Evolutionary conservation across 2,888 invertebrate species (phyloP), one percentile per base, ranked within the genome.

Genomic region (Monochamus alternatus): DNA sequence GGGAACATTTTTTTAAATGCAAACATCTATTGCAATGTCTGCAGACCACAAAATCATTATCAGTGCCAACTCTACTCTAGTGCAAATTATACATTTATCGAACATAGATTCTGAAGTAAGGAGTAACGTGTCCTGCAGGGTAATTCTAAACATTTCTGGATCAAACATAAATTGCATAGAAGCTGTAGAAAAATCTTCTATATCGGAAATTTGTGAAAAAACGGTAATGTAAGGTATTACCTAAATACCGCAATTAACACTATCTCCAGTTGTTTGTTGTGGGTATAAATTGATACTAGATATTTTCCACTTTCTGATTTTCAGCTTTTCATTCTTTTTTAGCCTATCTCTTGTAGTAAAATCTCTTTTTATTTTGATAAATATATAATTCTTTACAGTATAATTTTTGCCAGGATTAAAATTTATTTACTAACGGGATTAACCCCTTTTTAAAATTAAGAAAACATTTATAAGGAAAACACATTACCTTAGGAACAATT

Each of bases 291-390:
- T 0, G 9, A 68, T 10, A 2, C 30, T 44, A 1, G 31, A 44
- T 12, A 69, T 22, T 69, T 69, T 69, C 60, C 69, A 69, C 30
- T 69, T 69, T 60, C 69, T 43, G 2, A 59, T 44, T 3, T 43
- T 69, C 12, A 69, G 44, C 30, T 60, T 60, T 9, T 69, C 31
- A 8, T n/a, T 30, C 12, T 3, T 43, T 14, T 44, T 14, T 22
- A 69, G 5, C 10, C 69, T 59, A 69, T 69, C 69, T 47, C 69
- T 69, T 1, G 60, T 69, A 22, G 22, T 31, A 60, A 69, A 47
- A 59, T n/a, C 59, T 30, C 69, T 52, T 8, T 69, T 69, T 7
- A 60, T 69, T 22, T 60, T 69, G 12, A 12, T 30, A 8, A 69
- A 60, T 22, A 60, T 60, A 22, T 58, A 7, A n/a, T 60, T 44